Conservation (phyloP, 1,140 invertebrate species). For the Nephila pilipes region DNA sequence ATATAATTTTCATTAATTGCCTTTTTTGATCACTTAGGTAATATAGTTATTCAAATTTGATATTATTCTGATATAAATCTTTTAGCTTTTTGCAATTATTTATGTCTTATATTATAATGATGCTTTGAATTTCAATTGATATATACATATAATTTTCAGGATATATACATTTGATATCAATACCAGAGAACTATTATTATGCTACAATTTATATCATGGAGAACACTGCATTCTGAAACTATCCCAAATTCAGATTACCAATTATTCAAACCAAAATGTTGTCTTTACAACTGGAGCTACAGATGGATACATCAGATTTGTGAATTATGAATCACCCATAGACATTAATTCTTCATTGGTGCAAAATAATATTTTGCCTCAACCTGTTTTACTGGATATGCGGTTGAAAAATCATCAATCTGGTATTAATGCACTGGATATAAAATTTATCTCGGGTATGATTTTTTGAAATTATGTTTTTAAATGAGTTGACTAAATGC, state of each 20-base stretch:
- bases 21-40: too few relatives aligned
- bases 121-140: too few relatives aligned
- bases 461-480: too few relatives aligned
- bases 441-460: slow-evolving; percentile 59
- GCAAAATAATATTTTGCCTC: not conserved
- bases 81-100: too few relatives aligned
- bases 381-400: slow-evolving; percentile 8
- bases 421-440: slow-evolving; percentile 75
- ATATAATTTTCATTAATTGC: too few relatives aligned
- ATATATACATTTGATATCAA: slow-evolving; percentile 73
- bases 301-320: slow-evolving; percentile 60
- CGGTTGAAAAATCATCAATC: slow-evolving; percentile 65
- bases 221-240: slow-evolving; percentile 69
- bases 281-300: slow-evolving; percentile 56
- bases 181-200: slow-evolving; percentile 10
- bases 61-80: too few relatives aligned
- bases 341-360: not conserved
- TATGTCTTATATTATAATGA: too few relatives aligned
- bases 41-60: too few relatives aligned
- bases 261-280: not conserved
- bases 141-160: not conserved
- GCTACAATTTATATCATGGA: slow-evolving; percentile 55
- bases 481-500: too few relatives aligned
- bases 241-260: not conserved
- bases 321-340: not conserved